Evolutionary conservation across 2,888 invertebrate genomes (phyloP), one percentile per base, ranked within the genome.

Genomic region (Pasiphila rectangulata): DNA sequence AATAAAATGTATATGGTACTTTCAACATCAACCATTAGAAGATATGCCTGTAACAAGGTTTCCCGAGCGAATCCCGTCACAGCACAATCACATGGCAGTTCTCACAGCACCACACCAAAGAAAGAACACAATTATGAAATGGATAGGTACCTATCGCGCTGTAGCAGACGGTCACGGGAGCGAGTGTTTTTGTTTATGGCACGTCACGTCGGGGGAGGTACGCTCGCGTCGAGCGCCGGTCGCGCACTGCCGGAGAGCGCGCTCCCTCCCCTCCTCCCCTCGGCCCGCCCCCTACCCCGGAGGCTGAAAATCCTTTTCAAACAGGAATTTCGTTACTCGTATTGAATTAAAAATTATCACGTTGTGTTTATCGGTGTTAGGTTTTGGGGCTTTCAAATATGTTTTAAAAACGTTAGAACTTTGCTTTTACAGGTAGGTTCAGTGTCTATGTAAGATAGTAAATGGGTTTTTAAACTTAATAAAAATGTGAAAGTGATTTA

Each of bases 191-290:
- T 12, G 15, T 15, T 29, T 15, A 27, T n/a, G n/a, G 2, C 4
- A 3, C 2, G 35, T 17, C 27, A 42, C 47, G 55, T n/a, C n/a
- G 47, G 45, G 10, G 45, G 44, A 24, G 54, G 52, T 54, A 50
- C 62, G 59, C 71, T 58, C 64, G 52, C 57, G 53, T 48, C 62
- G 69, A 57, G 58, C 62, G 67, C 50, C 64, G 59, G 59, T 52
- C 67, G 66, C 59, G 63, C 59, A 83, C 83, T 83, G 79, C 79
- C 82, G 82, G 79, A 77, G 70, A 64, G 67, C 7, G 69, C 62
- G 52, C 47, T 54, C 57, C 47, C 48, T 57, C 51, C 50, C 54
- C 27, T 59, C 52, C 53, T 21, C 59, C 23, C 50, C 51, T 40
- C 51, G 44, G 47, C 41, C 56, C 56, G 54, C 41, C 51, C 23